Evolutionary conservation across 2,113 vertebrate genomes (phyloP), one percentile per base, ranked within the genome.

Genomic region (Bubo blakistoni): DNA sequence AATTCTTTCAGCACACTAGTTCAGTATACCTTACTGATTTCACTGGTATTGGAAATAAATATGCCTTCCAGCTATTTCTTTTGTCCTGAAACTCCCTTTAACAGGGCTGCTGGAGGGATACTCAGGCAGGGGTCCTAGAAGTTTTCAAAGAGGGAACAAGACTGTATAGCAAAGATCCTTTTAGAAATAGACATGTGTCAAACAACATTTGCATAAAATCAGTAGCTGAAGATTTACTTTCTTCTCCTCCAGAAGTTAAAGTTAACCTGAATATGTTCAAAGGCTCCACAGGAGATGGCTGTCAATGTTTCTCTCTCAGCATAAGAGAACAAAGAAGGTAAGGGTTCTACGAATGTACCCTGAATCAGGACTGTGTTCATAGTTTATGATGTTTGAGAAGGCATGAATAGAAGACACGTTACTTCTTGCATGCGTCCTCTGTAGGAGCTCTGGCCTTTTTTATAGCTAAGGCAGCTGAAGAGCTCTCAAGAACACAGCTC

Each of bases 121-220:
- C 47, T 66, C 81, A 82, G 80, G 82, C 82, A 95, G 85, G 59
- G 88, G 73, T 79, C 84, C 66, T 80, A 51, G 20, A 87, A 81
- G 40, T 80, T 90, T 92, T 79, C 81, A 92, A 74, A 92, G 49
- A 70, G 17, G 11, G 34, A 96, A 21, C 44, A 79, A 63, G 69
- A 38, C 59, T 74, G 32, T 4, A 83, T 4, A 79, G 65, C 26
- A 87, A 74, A 82, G 44, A 84, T 49, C 34, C 29, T 92, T 93
- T 87, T 49, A 88, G 85, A 92, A 95, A 87, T 0, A 95, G 32
- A 36, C 34, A 24, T 2, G 14, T 90, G 73, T 94, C 90, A 65
- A 92, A 72, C 16, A 78, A 66, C 13, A 81, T 86, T 82, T 92
- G 69, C 83, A 85, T 95, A 69, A 96, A 95, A 91, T 94, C 13